A percentile compares a stretch with the other conserved stretches of the same genome.
Evolutionary conservation across 2,113 vertebrate species (phyloP).

Genomic region (Himantopus leucocephalus): DNA sequence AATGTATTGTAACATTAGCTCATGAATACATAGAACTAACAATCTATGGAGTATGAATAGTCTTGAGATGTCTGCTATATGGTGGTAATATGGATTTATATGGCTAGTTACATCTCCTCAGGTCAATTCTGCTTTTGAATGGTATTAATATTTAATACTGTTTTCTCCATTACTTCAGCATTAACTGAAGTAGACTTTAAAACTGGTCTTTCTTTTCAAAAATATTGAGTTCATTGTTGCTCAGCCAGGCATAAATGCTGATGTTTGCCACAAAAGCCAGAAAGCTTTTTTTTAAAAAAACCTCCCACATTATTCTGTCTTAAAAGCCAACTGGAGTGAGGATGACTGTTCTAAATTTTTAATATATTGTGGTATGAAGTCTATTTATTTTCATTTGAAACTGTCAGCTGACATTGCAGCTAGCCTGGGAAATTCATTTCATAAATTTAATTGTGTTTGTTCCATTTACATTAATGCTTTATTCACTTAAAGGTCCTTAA

Average conservation of each 20-base stretch:
- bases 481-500: conserved; percentile 31
- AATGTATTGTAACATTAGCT: neutral
- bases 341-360: conserved; percentile 36
- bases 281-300: neutral
- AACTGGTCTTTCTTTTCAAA: conserved; percentile 28
- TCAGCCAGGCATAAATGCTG: conserved; percentile 2
- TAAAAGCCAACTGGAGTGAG: conserved; percentile 24
- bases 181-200: conserved; percentile 59
- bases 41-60: neutral
- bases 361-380: conserved; percentile 46
- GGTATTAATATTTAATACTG: conserved; percentile 68
- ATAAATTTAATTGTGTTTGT: conserved; percentile 30
- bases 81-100: conserved; percentile 50
- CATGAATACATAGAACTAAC: neutral
- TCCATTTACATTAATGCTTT: conserved; percentile 30
- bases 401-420: conserved; percentile 11
- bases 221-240: conserved; percentile 27
- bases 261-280: conserved; percentile 8
- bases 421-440: conserved; percentile 28
- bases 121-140: conserved; percentile 64
- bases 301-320: neutral
- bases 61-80: conserved; percentile 23
- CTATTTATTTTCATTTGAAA: conserved; percentile 59
- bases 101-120: conserved; percentile 34
- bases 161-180: conserved; percentile 48